Conservation (phyloP, 1,140 invertebrate species). For the Macrosteles quadrilineatus region DNA sequence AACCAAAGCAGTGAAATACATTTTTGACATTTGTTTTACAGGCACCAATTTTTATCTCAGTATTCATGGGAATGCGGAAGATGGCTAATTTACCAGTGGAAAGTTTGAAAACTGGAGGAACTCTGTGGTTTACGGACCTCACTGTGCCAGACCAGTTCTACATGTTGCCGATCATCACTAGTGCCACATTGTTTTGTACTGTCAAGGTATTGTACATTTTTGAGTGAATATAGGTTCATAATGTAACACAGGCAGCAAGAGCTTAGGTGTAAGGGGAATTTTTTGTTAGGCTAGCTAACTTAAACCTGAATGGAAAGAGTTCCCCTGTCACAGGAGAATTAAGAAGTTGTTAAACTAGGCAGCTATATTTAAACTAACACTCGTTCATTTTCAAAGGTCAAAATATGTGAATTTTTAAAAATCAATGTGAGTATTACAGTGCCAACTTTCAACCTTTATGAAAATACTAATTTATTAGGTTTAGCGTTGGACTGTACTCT, state of each 20-base stretch:
- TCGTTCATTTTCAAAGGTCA: no score
- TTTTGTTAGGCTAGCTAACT: not conserved
- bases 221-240: not conserved
- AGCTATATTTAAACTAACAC: no score
- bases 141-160: slow-evolving; percentile 89
- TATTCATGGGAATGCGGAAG: slow-evolving; percentile 78
- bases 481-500: no score
- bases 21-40: slow-evolving; percentile 51
- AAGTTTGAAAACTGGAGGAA: slow-evolving; percentile 84
- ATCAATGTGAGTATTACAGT: no score
- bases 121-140: slow-evolving; percentile 92
- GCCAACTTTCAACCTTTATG: no score
- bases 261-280: not conserved
- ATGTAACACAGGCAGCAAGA: not conserved
- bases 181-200: slow-evolving; percentile 74
- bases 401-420: no score
- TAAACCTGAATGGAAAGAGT: not conserved
- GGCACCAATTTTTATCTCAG: slow-evolving; percentile 87
- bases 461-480: no score
- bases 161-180: slow-evolving; percentile 82
- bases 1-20: no score
- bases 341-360: no score
- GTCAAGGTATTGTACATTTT: slow-evolving; percentile 72
- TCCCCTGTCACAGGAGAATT: no score
- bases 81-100: slow-evolving; percentile 89